phyloP scores from a whole-genome alignment of 1,140 invertebrate genomes.

The Portunus trituberculatus region DNA sequence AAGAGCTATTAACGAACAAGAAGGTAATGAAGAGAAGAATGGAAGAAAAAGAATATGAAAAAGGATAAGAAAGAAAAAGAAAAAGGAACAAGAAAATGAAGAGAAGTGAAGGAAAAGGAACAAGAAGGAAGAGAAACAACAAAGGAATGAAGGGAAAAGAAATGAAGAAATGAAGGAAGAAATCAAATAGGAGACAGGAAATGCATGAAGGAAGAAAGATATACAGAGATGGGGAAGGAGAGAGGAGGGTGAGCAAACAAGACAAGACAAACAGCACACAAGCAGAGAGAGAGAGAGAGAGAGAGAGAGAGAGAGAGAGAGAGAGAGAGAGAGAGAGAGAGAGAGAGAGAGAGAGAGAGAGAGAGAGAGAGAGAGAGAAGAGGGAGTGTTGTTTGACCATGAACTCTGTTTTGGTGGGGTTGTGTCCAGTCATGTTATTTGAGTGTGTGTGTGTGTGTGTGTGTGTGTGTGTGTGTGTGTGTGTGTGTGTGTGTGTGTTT shows the following conservation, averaged over 20 bases:
- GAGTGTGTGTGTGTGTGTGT: too few species aligned
- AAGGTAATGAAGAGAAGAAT: neutral
- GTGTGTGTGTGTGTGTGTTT: too few species aligned
- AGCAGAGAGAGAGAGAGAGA: neutral
- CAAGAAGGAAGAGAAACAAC: neutral
- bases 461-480: too few species aligned
- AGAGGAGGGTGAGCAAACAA: neutral
- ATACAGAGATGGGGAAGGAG: neutral
- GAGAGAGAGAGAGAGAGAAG: neutral
- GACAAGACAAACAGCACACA: neutral
- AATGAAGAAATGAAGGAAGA: neutral
- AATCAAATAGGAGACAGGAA: neutral
- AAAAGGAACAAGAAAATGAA: neutral
- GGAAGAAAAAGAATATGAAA: neutral
- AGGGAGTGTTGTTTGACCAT: neutral
- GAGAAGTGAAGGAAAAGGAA: neutral
- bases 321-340: constrained; percentile 23
- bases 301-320: neutral
- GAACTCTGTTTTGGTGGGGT: too few species aligned
- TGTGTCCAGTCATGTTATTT: too few species aligned
- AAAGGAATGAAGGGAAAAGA: neutral
- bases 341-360: neutral
- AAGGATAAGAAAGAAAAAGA: neutral
- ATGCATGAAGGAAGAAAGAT: neutral
- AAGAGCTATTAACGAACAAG: neutral